Evolutionary conservation across 2,797 vertebrate genomes (phyloP).

Genomic region (Eleutherodactylus coqui): DNA sequence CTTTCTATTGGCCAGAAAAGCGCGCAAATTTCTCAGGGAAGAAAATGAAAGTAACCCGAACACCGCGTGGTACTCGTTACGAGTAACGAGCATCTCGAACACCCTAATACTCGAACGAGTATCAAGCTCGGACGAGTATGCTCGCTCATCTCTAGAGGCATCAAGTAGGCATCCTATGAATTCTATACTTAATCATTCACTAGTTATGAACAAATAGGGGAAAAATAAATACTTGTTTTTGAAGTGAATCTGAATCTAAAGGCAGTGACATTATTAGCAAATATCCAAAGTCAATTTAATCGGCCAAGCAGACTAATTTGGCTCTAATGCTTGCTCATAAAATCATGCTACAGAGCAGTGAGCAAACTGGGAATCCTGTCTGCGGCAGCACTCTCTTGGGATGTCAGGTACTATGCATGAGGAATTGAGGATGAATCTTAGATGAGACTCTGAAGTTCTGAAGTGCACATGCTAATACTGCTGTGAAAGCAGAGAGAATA

Average conservation of each 20-base stretch:
- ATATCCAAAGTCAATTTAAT: constrained; percentile 13
- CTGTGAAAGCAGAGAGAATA: background rate
- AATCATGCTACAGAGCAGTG: background rate
- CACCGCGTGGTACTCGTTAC: too few species aligned
- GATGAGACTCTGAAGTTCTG: background rate
- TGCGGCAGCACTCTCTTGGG: background rate
- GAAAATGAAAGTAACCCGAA: too few species aligned
- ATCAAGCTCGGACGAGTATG: too few species aligned
- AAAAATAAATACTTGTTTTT: background rate
- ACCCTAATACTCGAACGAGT: too few species aligned
- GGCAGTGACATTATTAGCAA: background rate
- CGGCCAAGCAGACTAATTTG: background rate
- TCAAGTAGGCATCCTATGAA: background rate
- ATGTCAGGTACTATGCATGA: background rate
- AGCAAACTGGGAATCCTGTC: constrained; percentile 3
- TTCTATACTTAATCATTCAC: background rate
- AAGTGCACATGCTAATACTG: background rate
- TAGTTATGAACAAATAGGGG: background rate
- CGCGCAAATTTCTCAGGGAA: too few species aligned
- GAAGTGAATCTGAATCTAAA: background rate
- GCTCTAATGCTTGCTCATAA: background rate
- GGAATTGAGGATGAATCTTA: background rate
- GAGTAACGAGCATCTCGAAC: too few species aligned
- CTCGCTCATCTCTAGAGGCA: too few species aligned
- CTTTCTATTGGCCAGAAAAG: too few species aligned